These are phyloP conservation scores for Sphinx pinastri DNA, from an alignment of 2,888 invertebrate species.

Conservation along the genomic window DNA sequence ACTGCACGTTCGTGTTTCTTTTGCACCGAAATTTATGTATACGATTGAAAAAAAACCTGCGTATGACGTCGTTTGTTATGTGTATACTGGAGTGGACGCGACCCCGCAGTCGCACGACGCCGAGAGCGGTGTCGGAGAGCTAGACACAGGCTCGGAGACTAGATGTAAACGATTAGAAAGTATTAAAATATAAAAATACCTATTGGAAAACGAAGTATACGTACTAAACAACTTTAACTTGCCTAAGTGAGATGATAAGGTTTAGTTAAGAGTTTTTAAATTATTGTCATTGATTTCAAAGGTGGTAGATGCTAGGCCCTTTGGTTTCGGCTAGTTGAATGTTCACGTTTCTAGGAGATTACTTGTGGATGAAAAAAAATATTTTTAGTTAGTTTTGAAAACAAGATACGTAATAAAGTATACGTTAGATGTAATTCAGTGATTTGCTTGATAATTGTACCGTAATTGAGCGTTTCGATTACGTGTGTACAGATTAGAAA, in stretches of 20 bases:
- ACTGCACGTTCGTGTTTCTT: constrained; percentile 46
- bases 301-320: constrained; percentile 79
- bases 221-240: constrained; percentile 84
- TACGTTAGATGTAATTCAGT: constrained; percentile 79
- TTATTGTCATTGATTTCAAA: constrained; percentile 79
- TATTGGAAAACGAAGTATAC: constrained; percentile 83
- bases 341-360: constrained; percentile 75
- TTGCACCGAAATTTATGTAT: constrained; percentile 82
- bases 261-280: constrained; percentile 79
- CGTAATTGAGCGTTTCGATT: constrained; percentile 30
- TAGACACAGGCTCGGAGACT: constrained; percentile 3
- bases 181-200: constrained; percentile 65
- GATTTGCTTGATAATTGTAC: constrained; percentile 44
- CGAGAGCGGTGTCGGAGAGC: constrained; percentile 4
- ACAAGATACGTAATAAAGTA: constrained; percentile 78
- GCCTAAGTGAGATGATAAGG: constrained; percentile 83
- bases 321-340: constrained; percentile 75
- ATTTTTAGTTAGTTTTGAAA: constrained; percentile 71
- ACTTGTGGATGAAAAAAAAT: constrained; percentile 57
- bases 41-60: constrained; percentile 80
- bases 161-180: constrained; percentile 30
- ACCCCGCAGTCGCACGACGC: constrained; percentile 27
- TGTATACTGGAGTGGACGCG: constrained; percentile 64
- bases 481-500: constrained; percentile 25
- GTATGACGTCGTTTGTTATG: constrained; percentile 83